phyloP scores from a whole-genome alignment of 2,888 invertebrate species.

The Drosophila infuscata region DNA sequence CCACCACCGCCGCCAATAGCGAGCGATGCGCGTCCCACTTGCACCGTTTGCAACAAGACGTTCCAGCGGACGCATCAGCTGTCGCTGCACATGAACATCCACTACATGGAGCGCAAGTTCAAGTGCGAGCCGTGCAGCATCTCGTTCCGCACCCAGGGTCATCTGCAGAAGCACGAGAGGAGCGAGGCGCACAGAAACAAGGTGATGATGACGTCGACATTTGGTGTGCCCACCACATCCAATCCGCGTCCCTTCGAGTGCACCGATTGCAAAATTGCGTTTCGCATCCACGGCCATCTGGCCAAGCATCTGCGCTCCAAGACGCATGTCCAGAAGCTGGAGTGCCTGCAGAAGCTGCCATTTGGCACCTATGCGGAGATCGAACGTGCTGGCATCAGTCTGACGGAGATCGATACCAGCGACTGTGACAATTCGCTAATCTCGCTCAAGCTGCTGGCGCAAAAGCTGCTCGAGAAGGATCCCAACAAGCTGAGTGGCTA shows the following conservation, averaged over 20 bases:
- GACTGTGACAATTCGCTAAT: constrained; percentile 97
- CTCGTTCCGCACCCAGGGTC: constrained; percentile 95
- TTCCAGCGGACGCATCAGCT: constrained; percentile 97
- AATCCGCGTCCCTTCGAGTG: constrained; percentile 99
- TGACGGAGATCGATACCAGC: constrained; percentile 97
- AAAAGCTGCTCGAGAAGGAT: constrained; percentile 92
- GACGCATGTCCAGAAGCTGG: constrained; percentile 97
- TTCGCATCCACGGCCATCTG: constrained; percentile 97
- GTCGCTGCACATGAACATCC: constrained; percentile 96
- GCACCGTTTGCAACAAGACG: constrained; percentile 95
- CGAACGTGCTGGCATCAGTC: constrained; percentile 94
- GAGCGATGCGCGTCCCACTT: constrained; percentile 90
- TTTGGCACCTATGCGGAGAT: constrained; percentile 97
- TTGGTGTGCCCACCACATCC: constrained; percentile 92
- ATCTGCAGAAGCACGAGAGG: constrained; percentile 96
- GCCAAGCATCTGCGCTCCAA: constrained; percentile 98
- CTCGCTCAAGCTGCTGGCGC: constrained; percentile 93
- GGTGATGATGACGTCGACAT: constrained; percentile 94
- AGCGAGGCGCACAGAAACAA: constrained; percentile 97
- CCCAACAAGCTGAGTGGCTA: constrained; percentile 89
- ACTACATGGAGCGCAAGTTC: constrained; percentile 96
- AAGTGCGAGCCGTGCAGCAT: constrained; percentile 96
- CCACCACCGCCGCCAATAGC: constrained; percentile 81
- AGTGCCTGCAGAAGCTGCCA: constrained; percentile 96
- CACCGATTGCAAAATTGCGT: constrained; percentile 97